These are phyloP conservation scores for Araneus ventricosus DNA, from an alignment of 1,140 invertebrate species.

Conservation along the genomic window DNA sequence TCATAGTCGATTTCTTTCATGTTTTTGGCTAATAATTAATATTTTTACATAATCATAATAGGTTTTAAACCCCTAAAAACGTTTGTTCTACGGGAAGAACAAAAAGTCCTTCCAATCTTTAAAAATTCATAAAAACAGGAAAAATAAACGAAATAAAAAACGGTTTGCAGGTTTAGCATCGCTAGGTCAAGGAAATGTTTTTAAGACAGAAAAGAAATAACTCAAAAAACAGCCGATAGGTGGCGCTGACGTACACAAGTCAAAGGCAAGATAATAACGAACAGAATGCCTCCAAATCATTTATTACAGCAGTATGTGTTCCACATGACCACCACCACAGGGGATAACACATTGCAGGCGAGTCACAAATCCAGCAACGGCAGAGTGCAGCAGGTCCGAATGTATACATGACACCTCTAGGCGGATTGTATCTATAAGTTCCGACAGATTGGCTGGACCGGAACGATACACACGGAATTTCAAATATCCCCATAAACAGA, in stretches of 20 bases:
- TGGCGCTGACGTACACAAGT: conserved; percentile 6
- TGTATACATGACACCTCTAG: neutral
- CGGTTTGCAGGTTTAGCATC: neutral
- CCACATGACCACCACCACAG: neutral
- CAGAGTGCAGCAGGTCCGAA: neutral
- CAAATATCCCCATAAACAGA: neutral
- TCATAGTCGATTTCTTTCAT: no score
- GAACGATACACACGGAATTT: neutral
- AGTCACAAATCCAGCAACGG: neutral
- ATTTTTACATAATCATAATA: no score
- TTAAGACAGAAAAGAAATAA: neutral
- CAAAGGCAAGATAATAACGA: neutral
- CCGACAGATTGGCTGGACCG: neutral
- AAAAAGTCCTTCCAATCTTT: neutral
- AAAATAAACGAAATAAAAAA: neutral
- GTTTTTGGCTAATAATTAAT: no score
- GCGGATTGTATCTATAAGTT: neutral
- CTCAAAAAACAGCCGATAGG: neutral
- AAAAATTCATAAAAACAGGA: neutral
- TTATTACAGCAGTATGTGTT: conserved; percentile 14
- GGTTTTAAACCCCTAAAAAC: no score
- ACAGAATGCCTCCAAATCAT: conserved; percentile 7
- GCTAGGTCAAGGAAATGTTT: neutral
- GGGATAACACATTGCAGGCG: neutral
- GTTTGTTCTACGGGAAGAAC: no score